Evolutionary conservation across 2,113 vertebrate genomes (phyloP).

Genomic region (Ranitomeya imitator): DNA sequence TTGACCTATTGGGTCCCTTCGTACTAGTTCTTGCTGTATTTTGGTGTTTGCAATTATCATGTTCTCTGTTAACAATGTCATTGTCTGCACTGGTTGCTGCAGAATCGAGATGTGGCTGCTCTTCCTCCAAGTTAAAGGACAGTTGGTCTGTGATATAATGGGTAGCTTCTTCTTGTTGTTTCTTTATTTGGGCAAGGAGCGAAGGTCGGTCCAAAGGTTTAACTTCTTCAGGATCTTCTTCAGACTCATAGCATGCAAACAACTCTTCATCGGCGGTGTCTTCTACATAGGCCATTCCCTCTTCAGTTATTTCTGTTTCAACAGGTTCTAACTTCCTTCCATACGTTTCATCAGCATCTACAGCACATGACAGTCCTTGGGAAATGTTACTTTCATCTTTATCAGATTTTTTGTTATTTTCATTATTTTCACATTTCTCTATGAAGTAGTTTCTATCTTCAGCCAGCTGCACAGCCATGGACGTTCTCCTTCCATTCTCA

Average conservation of each 20-base stretch:
- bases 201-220: slow-evolving; percentile 5
- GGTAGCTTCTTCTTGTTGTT: not conserved
- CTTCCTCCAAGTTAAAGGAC: not conserved
- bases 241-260: slow-evolving; percentile 59
- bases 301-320: not conserved
- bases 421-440: not conserved
- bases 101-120: not conserved
- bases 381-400: not conserved
- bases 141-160: slow-evolving; percentile 8
- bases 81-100: not conserved
- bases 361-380: not conserved
- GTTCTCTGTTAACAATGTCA: not conserved
- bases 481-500: slow-evolving; percentile 33
- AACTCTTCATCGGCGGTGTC: not conserved
- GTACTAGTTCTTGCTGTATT: not conserved
- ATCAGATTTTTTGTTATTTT: not conserved
- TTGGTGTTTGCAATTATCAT: not conserved
- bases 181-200: not conserved
- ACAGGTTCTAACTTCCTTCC: not conserved
- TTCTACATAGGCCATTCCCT: not conserved
- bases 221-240: slow-evolving; percentile 50
- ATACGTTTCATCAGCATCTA: not conserved
- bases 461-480: slow-evolving; percentile 21
- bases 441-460: slow-evolving; percentile 13
- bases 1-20: not conserved